phyloP scores from a whole-genome alignment of 2,797 vertebrate species.

The Anguilla marmorata region DNA sequence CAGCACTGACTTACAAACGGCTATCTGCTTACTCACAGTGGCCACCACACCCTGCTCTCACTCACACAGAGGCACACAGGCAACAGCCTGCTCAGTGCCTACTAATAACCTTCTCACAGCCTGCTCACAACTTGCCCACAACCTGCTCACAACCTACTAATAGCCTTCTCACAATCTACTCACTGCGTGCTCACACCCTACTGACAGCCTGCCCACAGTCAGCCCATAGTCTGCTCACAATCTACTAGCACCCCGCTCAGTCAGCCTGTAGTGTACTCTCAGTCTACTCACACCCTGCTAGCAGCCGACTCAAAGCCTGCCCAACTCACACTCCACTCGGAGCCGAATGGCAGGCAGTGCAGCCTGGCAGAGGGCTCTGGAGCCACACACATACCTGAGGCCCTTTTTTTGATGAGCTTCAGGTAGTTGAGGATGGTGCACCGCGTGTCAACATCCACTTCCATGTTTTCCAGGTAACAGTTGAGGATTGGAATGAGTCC shows the following conservation, averaged over 20 bases:
- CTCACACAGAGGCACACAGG: not conserved
- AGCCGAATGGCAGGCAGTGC: not conserved
- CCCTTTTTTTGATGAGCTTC: slow-evolving; percentile 96
- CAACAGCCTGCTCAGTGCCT: not conserved
- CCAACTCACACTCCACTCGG: not conserved
- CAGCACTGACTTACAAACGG: not conserved
- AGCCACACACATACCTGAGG: slow-evolving; percentile 80
- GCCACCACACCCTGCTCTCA: not conserved
- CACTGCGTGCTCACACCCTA: too few species aligned
- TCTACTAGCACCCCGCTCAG: too few species aligned
- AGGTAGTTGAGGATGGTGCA: slow-evolving; percentile 98
- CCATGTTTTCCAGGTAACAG: slow-evolving; percentile 97
- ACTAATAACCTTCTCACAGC: not conserved
- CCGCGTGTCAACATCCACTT: slow-evolving; percentile 96
- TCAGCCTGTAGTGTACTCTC: not conserved
- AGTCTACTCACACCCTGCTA: not conserved
- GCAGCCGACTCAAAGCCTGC: not conserved
- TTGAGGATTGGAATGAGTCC: slow-evolving; percentile 96
- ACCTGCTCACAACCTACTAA: not conserved
- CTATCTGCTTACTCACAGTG: not conserved
- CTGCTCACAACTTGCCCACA: too few species aligned
- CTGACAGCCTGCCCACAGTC: too few species aligned
- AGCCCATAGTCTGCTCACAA: too few species aligned
- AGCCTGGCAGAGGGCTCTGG: not conserved
- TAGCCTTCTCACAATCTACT: too few species aligned